A percentile compares a stretch with the other conserved stretches of the same genome.
Evolutionary conservation across 2,113 vertebrate species (phyloP).

Genomic region (Thinocorus orbignyianus): DNA sequence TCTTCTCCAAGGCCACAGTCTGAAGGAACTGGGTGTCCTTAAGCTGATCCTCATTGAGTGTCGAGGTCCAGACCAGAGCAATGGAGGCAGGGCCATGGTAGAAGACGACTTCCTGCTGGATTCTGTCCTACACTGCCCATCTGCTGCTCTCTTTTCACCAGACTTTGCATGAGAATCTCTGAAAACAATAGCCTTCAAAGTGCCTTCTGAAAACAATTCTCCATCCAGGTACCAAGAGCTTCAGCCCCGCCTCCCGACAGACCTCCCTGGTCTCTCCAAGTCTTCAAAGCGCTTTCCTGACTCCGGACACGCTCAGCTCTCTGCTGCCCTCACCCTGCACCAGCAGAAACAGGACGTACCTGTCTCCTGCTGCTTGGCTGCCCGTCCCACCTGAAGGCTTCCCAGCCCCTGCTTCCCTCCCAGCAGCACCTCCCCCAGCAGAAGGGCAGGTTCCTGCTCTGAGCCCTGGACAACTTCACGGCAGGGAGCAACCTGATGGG

Average conservation of each 20-base stretch:
- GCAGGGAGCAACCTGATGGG: neutral
- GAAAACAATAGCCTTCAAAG: neutral
- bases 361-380: neutral
- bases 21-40: neutral
- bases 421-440: neutral
- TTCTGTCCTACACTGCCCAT: neutral
- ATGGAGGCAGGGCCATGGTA: neutral
- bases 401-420: neutral
- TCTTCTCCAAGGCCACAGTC: neutral
- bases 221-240: neutral
- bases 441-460: neutral
- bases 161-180: neutral
- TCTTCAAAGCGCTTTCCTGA: neutral
- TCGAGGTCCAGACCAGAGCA: neutral
- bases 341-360: neutral
- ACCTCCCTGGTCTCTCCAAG: too few species aligned
- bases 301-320: neutral
- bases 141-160: neutral
- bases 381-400: fast-evolving
- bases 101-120: neutral
- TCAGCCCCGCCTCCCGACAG: neutral
- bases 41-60: neutral
- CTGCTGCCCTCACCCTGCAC: neutral
- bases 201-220: neutral
- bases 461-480: neutral